Base-by-base conservation (phyloP, 1,140 invertebrate species). In the Anoplophora glabripennis region DNA sequence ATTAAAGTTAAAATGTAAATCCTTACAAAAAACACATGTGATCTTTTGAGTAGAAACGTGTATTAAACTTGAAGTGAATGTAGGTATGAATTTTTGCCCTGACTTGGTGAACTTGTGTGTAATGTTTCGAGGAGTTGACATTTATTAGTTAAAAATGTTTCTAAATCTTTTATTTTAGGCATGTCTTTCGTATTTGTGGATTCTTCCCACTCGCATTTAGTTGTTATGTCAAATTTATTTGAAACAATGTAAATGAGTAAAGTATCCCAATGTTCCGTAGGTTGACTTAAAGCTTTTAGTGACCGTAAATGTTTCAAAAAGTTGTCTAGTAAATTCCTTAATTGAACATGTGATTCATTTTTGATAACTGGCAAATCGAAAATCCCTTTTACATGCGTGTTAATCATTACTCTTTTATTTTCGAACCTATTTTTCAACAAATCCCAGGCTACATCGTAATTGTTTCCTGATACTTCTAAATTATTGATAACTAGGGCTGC, bases 101-200 rank as follows among this genome's bases (percentile, higher is more conserved):
- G 2, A 7, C 17, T 37, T 17, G 21, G 4, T 10, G 14, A n/a
- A 15, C 37, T 51, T 3, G 18, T 53, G 35, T 59, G 17, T 17
- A 59, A 28, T 5, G 57, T 18, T 48, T 59, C 57, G 18, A 59
- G 44, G n/a, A 44, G 38, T 41, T 59, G 57, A 42, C 57, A 59
- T 11, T 38, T n/a, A n/a, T 57, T 48, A 4, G 36, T 3, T 17
- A 57, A 36, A 36, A 57, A 57, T 21, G 55, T 38, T n/a, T n/a
- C 17, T 9, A 59, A 54, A 15, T 53, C 48, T 1, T 57, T 7
- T 21, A 56, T 21, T 21, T 40, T 59, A 2, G 57, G 57, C 4
- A 41, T 17, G 1, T 15, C 8, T 34, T 59, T 42, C 11, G n/a
- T 4, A 53, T 53, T 28, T 5, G 10, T 44, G 21, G 21, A 28